Evolutionary conservation across 2,888 invertebrate species (phyloP).

Genomic region (Euproctis similis): DNA sequence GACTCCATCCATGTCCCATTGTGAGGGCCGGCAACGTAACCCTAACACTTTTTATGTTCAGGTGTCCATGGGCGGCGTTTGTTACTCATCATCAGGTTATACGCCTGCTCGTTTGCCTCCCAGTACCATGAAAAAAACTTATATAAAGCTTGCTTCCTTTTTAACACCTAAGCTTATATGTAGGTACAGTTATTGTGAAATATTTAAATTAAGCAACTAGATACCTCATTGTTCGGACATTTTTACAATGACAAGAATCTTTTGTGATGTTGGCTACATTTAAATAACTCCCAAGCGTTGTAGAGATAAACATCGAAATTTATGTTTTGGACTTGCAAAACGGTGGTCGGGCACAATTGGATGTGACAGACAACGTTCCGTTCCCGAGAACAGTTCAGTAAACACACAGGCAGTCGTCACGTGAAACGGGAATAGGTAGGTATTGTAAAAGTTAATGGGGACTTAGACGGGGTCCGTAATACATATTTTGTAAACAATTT

Average conservation of each 20-base stretch:
- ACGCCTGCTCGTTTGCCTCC: too few species aligned
- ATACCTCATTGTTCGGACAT: conserved; percentile 30
- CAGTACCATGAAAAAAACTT: too few species aligned
- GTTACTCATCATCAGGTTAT: too few species aligned
- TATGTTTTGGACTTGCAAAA: conserved; percentile 45
- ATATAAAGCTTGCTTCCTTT: too few species aligned
- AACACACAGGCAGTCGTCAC: conserved; percentile 27
- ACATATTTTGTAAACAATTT: too few species aligned
- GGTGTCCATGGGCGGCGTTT: too few species aligned
- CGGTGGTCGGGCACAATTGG: conserved; percentile 41
- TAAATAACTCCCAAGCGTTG: conserved; percentile 40
- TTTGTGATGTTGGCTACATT: conserved; percentile 40
- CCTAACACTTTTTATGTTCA: too few species aligned
- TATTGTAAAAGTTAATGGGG: conserved; percentile 32
- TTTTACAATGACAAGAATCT: conserved; percentile 32
- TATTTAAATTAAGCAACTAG: conserved; percentile 29
- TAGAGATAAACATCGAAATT: conserved; percentile 52
- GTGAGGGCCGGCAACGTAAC: too few species aligned
- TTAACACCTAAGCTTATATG: too few species aligned
- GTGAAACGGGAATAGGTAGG: conserved; percentile 32
- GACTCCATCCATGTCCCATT: too few species aligned
- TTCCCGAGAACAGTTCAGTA: conserved; percentile 38
- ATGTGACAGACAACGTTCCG: conserved; percentile 46
- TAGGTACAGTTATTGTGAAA: conserved; percentile 13
- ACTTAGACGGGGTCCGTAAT: too few species aligned